Base-by-base conservation (phyloP, 2,888 invertebrate genomes). In the Ophraella communa region DNA sequence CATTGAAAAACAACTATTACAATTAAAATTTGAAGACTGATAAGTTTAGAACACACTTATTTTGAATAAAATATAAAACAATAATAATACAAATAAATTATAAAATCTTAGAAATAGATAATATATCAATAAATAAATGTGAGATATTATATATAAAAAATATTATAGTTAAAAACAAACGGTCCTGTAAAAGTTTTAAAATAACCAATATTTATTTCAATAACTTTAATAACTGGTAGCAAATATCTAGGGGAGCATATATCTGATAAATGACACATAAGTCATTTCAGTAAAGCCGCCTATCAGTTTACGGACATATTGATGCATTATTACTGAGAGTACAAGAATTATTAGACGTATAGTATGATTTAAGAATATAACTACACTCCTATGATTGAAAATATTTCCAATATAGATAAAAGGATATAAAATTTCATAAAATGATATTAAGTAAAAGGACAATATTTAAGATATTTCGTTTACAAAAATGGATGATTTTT, bases 221-320 rank as follows among this genome's bases (percentile, higher is more conserved):
- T 68, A 66, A 66, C 65, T 69, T 71, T 71, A 69, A 72, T 72
- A 70, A 70, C 68, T 65, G 64, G 63, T 61, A 54, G 42, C 53
- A 62, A 57, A 53, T 62, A 62, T 64, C 64, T 45, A 65, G 67
- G 67, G 69, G 62, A 65, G 61, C 64, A 64, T 67, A 64, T 66
- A 64, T 66, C 64, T 62, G 59, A 64, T 64, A 65, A 59, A 68
- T 62, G 14, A 21, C 47, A 44, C 57, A 57, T 63, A 61, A 62
- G 59, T 63, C 58, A 61, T 66, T 63, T 58, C 54, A 60, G 49
- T 27, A 20, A 35, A 55, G 64, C 65, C 53, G 57, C 68, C 66
- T 61, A 66, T 68, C 66, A 68, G 58, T 66, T 68, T 66, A 68
- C 64, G 60, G 68, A 66, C 68, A 51, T 44, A 55, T 68, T 66